phyloP scores from a whole-genome alignment of 2,888 invertebrate species.

The Melanostoma scalare region DNA sequence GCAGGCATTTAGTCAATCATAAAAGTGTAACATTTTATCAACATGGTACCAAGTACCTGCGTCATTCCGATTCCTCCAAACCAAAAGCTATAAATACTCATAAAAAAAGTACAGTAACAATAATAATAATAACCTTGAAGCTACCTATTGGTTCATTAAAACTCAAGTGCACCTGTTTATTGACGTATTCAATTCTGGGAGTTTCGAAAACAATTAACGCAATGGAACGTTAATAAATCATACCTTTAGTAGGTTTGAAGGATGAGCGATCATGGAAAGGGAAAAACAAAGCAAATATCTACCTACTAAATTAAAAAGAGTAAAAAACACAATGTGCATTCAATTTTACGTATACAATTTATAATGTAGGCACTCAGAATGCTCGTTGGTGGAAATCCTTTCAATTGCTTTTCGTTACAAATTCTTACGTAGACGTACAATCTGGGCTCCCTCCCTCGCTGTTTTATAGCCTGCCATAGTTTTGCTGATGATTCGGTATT shows the following conservation, averaged over 20 bases:
- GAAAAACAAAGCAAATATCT: background rate
- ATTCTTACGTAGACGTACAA: background rate
- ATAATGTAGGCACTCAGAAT: slow-evolving; percentile 17
- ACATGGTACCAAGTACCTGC: no score
- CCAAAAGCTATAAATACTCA: no score
- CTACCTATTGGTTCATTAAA: slow-evolving; percentile 2
- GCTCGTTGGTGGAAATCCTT: slow-evolving; percentile 17
- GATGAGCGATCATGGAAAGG: slow-evolving; percentile 2
- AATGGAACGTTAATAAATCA: slow-evolving; percentile 23
- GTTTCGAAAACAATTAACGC: slow-evolving; percentile 30
- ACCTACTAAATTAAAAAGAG: background rate
- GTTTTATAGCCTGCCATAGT: background rate
- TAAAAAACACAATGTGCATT: background rate
- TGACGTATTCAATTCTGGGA: background rate
- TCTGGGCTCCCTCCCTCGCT: no score
- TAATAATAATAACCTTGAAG: background rate
- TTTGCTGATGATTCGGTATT: slow-evolving; percentile 8
- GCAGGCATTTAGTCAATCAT: no score
- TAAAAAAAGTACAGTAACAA: background rate
- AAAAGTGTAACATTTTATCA: no score
- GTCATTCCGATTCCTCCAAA: no score
- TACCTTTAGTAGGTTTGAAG: background rate
- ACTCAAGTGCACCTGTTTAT: background rate
- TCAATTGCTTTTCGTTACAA: slow-evolving; percentile 22
- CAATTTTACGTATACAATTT: slow-evolving; percentile 26